Evolutionary conservation across 2,113 vertebrate genomes (phyloP), one percentile per base, ranked within the genome.

Genomic region (Microtus ochrogaster): DNA sequence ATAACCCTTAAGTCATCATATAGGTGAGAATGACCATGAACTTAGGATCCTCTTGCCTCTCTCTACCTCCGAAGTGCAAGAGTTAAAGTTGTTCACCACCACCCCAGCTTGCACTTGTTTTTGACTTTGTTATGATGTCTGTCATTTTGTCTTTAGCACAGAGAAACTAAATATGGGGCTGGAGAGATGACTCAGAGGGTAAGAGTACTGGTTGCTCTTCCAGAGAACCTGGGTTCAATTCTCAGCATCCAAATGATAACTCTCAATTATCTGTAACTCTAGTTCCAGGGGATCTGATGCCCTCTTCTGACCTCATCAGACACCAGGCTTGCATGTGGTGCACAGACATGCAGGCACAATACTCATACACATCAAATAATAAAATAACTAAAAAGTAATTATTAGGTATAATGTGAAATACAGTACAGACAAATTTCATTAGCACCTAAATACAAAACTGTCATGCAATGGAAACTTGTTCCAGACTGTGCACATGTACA

Each of bases 131-230:
- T 90, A 16, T 16, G 49, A 87, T 66, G 28, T 81, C 72, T 79
- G 30, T 65, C 19, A 68, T 55, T 90, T 91, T 88, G 49, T 47
- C 94, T 96, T 91, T 86, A 91, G 44, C 28, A 44, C 58, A 77
- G 78, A 58, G 76, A 92, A 93, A 90, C 88, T 72, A 88, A 36
- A 72, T 72, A 58, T 90, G 5, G 12, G 1, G 11, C n/a, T 44
- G n/a, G 81, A 84, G 39, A 61, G 55, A 63, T 83, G 55, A 22
- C 55, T 26, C 24, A 39, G 36, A 41, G 81, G 26, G 28, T 44
- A 44, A 65, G 58, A 65, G 58, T 8, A 63, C 39, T 84, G 26
- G 14, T 39, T 17, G 14, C 1, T 63, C 26, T 44, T 44, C n/a
- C n/a, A 83, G 58, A 44, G 2, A 14, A 30, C 74, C 44, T 77